Conservation (phyloP, 1,140 invertebrate species). For the Drosophila santomea region DNA sequence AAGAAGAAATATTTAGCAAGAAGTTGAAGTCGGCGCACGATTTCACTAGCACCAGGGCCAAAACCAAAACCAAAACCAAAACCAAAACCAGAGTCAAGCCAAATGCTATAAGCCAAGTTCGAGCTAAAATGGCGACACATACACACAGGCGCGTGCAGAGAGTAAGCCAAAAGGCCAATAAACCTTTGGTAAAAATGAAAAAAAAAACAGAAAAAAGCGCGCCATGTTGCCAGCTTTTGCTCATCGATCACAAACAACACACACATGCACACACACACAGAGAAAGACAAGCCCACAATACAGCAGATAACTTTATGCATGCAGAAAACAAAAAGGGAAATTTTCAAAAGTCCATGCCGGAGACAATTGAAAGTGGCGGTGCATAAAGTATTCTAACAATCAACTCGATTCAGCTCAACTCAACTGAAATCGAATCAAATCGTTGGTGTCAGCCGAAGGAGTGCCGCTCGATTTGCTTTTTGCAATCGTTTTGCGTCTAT, state of each 20-base stretch:
- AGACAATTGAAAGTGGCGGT: constrained; percentile 72
- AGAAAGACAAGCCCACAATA: constrained; percentile 16
- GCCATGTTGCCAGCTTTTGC: constrained; percentile 56
- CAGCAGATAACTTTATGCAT: constrained; percentile 28
- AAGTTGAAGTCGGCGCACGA: constrained; percentile 60
- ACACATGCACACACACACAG: constrained; percentile 3
- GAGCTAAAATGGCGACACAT: constrained; percentile 67
- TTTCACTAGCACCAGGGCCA: constrained; percentile 73
- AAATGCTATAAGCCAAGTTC: constrained; percentile 53
- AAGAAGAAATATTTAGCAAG: constrained; percentile 75
- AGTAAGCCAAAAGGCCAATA: constrained; percentile 80
- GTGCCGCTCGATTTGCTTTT: constrained; percentile 55
- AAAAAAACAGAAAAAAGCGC: constrained; percentile 29
- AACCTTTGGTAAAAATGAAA: constrained; percentile 57
- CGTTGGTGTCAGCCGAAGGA: constrained; percentile 36
- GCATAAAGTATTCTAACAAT: constrained; percentile 68
- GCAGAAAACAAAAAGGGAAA: constrained; percentile 64
- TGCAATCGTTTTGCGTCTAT: constrained; percentile 31
- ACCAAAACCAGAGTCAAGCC: constrained; percentile 29
- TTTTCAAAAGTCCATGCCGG: constrained; percentile 48
- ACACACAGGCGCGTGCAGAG: constrained; percentile 32
- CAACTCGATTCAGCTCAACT: constrained; percentile 7
- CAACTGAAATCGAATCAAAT: not conserved
- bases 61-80: constrained; percentile 1
- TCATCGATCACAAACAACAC: constrained; percentile 66